Conservation (phyloP, 2,797 vertebrate genomes). For the Steatocranus sp. region DNA sequence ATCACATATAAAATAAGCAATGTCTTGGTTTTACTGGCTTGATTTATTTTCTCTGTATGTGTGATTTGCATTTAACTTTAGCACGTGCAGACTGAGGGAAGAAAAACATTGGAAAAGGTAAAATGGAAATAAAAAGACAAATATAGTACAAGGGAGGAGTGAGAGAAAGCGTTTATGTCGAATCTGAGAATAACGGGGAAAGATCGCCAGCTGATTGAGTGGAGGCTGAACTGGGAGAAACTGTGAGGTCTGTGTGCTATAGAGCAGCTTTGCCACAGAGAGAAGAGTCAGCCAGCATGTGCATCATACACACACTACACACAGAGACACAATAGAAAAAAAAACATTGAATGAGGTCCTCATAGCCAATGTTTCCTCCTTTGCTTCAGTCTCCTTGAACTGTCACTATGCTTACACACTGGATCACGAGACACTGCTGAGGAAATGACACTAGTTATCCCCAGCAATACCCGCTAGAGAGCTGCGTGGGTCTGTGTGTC, state of each 20-base stretch:
- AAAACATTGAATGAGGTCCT: constrained; percentile 30
- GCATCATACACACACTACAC: not conserved
- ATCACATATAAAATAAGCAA: not conserved
- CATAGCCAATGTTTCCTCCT: constrained; percentile 26
- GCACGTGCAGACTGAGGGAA: not conserved
- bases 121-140: not conserved
- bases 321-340: not conserved
- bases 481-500: not conserved
- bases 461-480: constrained; percentile 20
- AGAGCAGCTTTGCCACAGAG: constrained; percentile 33
- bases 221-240: constrained; percentile 38
- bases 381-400: constrained; percentile 45
- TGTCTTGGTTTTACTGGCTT: not conserved
- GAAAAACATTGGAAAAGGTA: not conserved
- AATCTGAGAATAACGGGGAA: not conserved
- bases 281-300: constrained; percentile 31
- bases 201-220: constrained; percentile 45
- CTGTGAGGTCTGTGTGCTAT: constrained; percentile 55
- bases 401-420: constrained; percentile 30
- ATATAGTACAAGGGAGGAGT: not conserved
- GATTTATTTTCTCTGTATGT: not conserved
- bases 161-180: not conserved
- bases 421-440: constrained; percentile 21
- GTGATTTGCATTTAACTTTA: not conserved
- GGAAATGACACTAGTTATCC: constrained; percentile 38